Percentiles rank a stretch among this genome's conserved stretches.
phyloP scores from a whole-genome alignment of 2,888 invertebrate genomes.

The Eupithecia dodoneata region DNA sequence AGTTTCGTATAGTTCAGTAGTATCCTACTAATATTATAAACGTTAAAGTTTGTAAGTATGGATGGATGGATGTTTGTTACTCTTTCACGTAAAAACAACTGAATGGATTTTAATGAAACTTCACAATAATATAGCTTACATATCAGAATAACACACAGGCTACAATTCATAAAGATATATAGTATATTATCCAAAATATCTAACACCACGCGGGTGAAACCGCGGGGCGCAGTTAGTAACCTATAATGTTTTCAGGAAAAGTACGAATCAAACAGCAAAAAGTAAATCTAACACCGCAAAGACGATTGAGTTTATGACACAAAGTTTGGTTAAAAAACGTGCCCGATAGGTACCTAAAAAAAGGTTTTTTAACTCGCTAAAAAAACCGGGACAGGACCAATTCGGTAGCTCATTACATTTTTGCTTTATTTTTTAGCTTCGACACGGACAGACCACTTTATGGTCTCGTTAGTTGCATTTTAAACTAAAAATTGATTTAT shows the following conservation, averaged over 20 bases:
- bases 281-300: neutral
- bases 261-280: neutral
- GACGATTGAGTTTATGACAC: neutral
- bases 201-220: too few species aligned
- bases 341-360: neutral
- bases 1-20: too few species aligned
- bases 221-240: too few species aligned
- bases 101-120: too few species aligned
- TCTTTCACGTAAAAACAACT: too few species aligned
- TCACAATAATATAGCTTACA: too few species aligned
- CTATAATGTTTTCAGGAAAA: neutral
- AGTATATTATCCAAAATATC: too few species aligned
- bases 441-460: conserved; percentile 64
- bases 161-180: too few species aligned
- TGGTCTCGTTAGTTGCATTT: conserved; percentile 63
- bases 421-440: conserved; percentile 72
- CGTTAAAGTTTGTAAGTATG: too few species aligned
- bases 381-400: conserved; percentile 58
- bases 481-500: conserved; percentile 67
- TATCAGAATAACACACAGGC: too few species aligned
- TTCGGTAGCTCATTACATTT: conserved; percentile 71
- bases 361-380: conserved; percentile 59
- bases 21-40: too few species aligned
- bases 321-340: neutral
- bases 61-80: too few species aligned